Base-by-base conservation (phyloP, 2,797 vertebrate genomes). In the Hemibagrus guttatus region DNA sequence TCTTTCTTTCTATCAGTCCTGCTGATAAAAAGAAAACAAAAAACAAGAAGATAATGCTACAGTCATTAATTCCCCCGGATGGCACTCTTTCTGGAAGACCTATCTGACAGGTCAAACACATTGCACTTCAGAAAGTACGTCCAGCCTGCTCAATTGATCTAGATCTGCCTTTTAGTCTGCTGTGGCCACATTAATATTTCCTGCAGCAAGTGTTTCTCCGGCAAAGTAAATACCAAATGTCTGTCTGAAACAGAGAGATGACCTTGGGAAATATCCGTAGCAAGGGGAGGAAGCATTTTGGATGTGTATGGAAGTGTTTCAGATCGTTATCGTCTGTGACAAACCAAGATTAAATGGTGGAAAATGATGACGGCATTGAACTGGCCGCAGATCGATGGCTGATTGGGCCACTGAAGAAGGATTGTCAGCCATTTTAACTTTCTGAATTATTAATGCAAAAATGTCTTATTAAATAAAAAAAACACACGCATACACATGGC, bases 201-300 rank as follows among this genome's bases (percentile, higher is more conserved):
- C 87, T 85, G 82, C 81, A 89, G 81, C 88, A 84, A 85, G 78
- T 84, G 88, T 85, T 89, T 86, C 82, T 61, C n/a, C 69, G 66
- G 82, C 86, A 91, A 90, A 85, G 88, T 88, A 91, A 90, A 92
- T 87, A 91, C 84, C 26, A 87, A 72, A 85, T 78, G 86, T 88
- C 83, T 90, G 79, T 74, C 89, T 90, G 69, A 76, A 81, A 81
- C 59, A 81, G 23, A 86, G 87, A 63, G 49, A 80, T 91, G 90
- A 92, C 90, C 91, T 92, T 91, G 90, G 88, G 79, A 92, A 90
- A 86, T 87, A 88, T 90, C 86, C 69, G 82, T 83, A 83, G 86
- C 42, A 68, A 76, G 54, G 63, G 23, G 31, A 76, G 82, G 88
- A 80, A 63, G 78, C 64, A 84, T 88, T 85, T 52, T 63, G 81